phyloP scores from a whole-genome alignment of 2,113 vertebrate genomes.

The Isurus oxyrinchus region DNA sequence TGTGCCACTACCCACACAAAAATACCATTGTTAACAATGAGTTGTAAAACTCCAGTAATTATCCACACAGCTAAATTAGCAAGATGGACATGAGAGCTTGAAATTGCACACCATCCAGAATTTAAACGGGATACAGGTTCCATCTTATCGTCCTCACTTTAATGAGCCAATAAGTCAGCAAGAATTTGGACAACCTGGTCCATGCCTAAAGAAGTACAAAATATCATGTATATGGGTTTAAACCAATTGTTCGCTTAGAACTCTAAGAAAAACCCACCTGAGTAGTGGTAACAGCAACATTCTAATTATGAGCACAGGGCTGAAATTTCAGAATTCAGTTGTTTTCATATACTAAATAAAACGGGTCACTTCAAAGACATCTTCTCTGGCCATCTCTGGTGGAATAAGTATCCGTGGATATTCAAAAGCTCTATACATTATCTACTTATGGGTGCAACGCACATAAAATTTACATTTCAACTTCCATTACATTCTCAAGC shows the following conservation, averaged over 20 bases:
- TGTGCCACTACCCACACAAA: slow-evolving; percentile 35
- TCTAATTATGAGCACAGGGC: not conserved
- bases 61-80: not conserved
- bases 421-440: not conserved
- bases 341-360: not conserved
- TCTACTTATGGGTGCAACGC: not conserved
- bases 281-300: not conserved
- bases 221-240: not conserved
- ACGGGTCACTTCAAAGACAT: not conserved
- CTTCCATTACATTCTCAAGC: not conserved
- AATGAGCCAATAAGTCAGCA: not conserved
- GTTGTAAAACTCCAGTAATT: not conserved
- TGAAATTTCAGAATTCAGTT: not conserved
- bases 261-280: not conserved
- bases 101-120: not conserved
- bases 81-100: not conserved
- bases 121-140: not conserved
- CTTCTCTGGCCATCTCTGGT: not conserved
- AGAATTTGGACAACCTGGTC: not conserved
- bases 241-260: not conserved
- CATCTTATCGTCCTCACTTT: not conserved
- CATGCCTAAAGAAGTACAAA: not conserved
- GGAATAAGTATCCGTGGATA: not conserved
- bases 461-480: not conserved
- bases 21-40: slow-evolving; percentile 22